Evolutionary conservation across 2,888 invertebrate species (phyloP).

Genomic region (Aphodius granarius): DNA sequence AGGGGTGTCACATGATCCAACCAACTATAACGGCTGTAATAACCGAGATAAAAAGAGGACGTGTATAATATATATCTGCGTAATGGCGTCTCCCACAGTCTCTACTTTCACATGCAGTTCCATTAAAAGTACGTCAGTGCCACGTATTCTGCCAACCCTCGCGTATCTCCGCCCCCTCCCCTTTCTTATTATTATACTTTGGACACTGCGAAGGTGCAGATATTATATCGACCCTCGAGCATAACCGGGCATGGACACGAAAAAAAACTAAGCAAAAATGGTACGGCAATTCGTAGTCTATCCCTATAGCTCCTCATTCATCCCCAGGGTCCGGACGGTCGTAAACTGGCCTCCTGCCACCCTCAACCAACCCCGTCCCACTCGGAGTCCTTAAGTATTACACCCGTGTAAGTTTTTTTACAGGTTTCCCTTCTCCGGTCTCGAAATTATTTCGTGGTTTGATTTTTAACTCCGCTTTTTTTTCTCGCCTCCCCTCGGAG

Average conservation of each 20-base stretch:
- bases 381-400: conserved; percentile 43
- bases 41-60: not conserved
- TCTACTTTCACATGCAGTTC: not conserved
- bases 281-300: conserved; percentile 51
- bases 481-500: too few species aligned
- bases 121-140: not conserved
- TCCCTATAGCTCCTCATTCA: conserved; percentile 51
- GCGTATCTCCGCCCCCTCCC: not conserved
- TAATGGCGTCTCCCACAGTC: not conserved
- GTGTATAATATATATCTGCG: not conserved
- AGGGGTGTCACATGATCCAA: not conserved
- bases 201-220: conserved; percentile 45
- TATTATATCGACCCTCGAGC: conserved; percentile 45
- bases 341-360: conserved; percentile 44
- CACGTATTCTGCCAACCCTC: not conserved
- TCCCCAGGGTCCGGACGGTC: conserved; percentile 50
- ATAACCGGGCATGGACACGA: conserved; percentile 23
- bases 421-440: not conserved
- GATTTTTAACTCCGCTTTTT: conserved; percentile 1
- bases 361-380: conserved; percentile 38
- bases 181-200: conserved; percentile 18
- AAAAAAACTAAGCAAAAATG: conserved; percentile 52
- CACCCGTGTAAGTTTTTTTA: conserved; percentile 45
- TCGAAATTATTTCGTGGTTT: conserved; percentile 2
- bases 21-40: not conserved